Evolutionary conservation across 2,888 invertebrate genomes (phyloP).

Genomic region (Endotricha flammealis): DNA sequence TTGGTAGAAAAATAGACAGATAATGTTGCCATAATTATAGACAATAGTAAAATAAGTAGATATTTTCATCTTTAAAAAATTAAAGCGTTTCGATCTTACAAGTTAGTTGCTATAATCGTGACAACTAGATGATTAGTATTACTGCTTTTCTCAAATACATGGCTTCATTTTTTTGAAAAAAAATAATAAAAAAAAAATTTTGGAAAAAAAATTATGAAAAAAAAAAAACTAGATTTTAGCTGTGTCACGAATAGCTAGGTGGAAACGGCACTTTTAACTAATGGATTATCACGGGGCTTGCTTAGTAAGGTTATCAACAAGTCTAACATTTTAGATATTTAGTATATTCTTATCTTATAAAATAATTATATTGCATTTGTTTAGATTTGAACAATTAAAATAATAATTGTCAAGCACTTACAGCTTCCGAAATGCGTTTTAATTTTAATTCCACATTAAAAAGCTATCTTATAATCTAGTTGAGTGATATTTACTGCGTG

Average conservation of each 20-base stretch:
- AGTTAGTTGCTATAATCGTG: background rate
- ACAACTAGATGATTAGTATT: background rate
- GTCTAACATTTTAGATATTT: conserved; percentile 35
- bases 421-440: no score
- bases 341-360: conserved; percentile 24
- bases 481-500: no score
- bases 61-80: no score
- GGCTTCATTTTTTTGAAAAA: background rate
- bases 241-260: conserved; percentile 7
- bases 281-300: conserved; percentile 21
- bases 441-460: no score
- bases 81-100: background rate
- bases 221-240: background rate
- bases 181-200: background rate
- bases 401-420: no score
- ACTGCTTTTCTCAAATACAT: background rate
- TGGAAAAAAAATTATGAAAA: no score
- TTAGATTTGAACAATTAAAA: conserved; percentile 2
- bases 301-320: conserved; percentile 35
- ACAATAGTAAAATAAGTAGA: no score
- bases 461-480: no score
- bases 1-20: no score
- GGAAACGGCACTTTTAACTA: conserved; percentile 20
- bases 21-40: no score
- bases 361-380: conserved; percentile 2